Evolutionary conservation across 2,113 vertebrate species (phyloP).

Genomic region (Toxostoma redivivum): DNA sequence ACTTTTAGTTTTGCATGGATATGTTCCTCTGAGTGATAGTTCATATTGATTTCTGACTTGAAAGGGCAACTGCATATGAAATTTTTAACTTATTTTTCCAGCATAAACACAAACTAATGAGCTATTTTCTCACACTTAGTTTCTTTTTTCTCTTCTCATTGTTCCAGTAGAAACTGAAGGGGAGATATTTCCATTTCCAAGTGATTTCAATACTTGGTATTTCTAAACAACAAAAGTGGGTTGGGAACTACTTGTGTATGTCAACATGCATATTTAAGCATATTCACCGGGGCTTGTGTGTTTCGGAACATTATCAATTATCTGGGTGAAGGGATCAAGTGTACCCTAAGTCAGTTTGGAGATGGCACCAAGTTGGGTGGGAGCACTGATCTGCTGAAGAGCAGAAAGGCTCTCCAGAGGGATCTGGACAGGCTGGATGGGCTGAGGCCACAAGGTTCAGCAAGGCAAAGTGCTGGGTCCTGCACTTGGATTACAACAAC

Average conservation of each 20-base stretch:
- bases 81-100: background rate
- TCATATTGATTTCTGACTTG: background rate
- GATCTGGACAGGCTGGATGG: background rate
- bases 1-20: background rate
- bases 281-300: background rate
- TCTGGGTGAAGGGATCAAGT: background rate
- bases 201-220: background rate
- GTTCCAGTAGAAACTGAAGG: background rate
- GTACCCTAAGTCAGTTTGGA: background rate
- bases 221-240: background rate
- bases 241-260: background rate
- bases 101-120: background rate
- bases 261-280: background rate
- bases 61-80: background rate
- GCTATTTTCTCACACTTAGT: background rate
- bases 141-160: background rate
- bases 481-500: background rate
- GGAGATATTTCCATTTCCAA: background rate
- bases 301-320: background rate
- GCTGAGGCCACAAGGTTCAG: background rate
- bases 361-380: background rate
- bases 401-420: background rate
- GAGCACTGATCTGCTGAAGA: background rate
- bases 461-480: background rate
- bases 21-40: background rate